Evolutionary conservation across 2,888 invertebrate genomes (phyloP).

Genomic region (Troides oblongomaculatus): DNA sequence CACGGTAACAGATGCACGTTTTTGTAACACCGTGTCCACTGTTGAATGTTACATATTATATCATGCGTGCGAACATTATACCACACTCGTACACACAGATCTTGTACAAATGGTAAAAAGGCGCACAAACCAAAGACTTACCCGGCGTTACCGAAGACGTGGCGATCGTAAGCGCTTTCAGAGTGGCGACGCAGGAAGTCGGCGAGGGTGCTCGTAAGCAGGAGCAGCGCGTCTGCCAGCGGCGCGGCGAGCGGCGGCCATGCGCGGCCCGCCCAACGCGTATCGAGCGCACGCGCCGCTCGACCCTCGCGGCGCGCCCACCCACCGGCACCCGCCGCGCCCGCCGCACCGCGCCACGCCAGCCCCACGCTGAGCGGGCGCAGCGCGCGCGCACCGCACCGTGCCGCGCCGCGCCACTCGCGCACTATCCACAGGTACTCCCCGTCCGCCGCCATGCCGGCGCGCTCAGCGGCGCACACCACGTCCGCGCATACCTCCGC

Average conservation of each 20-base stretch:
- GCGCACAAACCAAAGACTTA: constrained; percentile 16
- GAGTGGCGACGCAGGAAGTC: constrained; percentile 28
- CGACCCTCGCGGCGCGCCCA: constrained; percentile 1
- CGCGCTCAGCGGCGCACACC: constrained; percentile 80
- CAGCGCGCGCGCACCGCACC: constrained; percentile 29
- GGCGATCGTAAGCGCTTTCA: constrained; percentile 29
- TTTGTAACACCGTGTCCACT: neutral
- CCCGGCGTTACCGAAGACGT: constrained; percentile 21
- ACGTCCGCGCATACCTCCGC: constrained; percentile 81
- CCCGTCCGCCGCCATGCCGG: constrained; percentile 65
- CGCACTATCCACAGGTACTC: constrained; percentile 52
- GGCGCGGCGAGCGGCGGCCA: constrained; percentile 37
- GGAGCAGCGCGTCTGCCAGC: constrained; percentile 35
- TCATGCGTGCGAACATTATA: neutral
- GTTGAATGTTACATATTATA: neutral
- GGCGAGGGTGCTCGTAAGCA: constrained; percentile 33
- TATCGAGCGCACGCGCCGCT: constrained; percentile 3
- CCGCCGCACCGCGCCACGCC: constrained; percentile 29
- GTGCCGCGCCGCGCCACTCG: constrained; percentile 41
- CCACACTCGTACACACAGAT: no score
- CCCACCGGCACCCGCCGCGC: constrained; percentile 19
- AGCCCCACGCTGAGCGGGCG: constrained; percentile 13
- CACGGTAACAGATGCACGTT: neutral
- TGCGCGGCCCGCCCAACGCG: constrained; percentile 23
- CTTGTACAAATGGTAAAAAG: no score